phyloP scores from a whole-genome alignment of 2,797 vertebrate genomes.

The Neostethus bicornis region DNA sequence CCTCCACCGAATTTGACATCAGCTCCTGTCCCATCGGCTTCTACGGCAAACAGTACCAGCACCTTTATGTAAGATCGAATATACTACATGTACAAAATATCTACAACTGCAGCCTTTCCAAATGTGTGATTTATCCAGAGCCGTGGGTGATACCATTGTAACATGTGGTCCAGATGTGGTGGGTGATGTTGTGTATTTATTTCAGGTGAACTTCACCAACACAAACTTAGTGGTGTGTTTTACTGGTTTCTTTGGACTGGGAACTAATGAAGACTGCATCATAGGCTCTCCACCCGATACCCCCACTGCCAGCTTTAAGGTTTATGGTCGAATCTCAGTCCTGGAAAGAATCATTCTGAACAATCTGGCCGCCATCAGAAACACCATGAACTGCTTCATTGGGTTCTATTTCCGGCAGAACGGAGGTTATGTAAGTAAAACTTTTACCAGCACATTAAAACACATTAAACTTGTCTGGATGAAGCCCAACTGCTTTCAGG shows the following conservation, averaged over 20 bases:
- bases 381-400: constrained; percentile 6
- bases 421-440: not conserved
- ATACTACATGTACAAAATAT: no score
- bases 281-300: not conserved
- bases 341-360: not conserved
- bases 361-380: not conserved
- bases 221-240: constrained; percentile 10
- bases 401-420: not conserved
- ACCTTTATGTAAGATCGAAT: constrained; percentile 5
- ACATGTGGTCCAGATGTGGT: no score
- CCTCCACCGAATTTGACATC: not conserved
- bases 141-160: no score
- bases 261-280: constrained; percentile 2
- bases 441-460: no score
- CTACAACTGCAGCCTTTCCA: no score
- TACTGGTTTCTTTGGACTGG: not conserved
- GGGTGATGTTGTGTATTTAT: not conserved
- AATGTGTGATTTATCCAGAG: no score
- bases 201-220: constrained; percentile 21
- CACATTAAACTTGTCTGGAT: no score
- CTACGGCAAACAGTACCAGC: not conserved
- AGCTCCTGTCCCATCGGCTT: constrained; percentile 12
- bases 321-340: not conserved
- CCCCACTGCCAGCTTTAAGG: not conserved
- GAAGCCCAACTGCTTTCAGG: no score